Evolutionary conservation across 2,113 vertebrate species (phyloP).

Genomic region (Taurulus bubalis): DNA sequence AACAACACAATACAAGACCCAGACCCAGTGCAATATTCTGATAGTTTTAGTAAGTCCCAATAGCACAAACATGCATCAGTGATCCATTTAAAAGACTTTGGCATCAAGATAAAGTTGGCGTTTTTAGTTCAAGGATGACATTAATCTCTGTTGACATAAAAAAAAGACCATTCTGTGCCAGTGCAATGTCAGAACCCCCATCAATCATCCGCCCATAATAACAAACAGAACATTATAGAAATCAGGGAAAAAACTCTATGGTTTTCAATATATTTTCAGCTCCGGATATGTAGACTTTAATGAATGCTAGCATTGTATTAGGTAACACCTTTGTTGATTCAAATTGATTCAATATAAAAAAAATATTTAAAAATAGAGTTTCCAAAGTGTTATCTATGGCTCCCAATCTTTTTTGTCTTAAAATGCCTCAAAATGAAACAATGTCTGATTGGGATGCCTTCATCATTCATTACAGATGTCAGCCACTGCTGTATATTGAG

Average conservation of each 20-base stretch:
- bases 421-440: not conserved
- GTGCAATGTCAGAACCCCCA: not conserved
- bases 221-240: not conserved
- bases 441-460: not conserved
- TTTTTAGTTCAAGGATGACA: conserved; percentile 11
- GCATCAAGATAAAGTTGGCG: conserved; percentile 10
- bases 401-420: not conserved
- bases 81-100: conserved; percentile 10
- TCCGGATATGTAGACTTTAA: not conserved
- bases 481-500: too few species aligned
- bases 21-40: not conserved
- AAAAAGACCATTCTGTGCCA: not conserved
- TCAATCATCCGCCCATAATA: not conserved
- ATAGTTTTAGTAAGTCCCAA: not conserved
- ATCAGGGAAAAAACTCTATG: not conserved
- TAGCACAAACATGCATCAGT: not conserved
- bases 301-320: not conserved
- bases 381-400: conserved; percentile 3
- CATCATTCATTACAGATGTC: not conserved
- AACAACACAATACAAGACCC: not conserved
- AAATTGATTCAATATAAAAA: conserved; percentile 39
- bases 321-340: conserved; percentile 2
- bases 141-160: conserved; percentile 13
- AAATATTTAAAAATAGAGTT: conserved; percentile 49
- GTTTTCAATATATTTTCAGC: not conserved